phyloP scores from a whole-genome alignment of 2,113 vertebrate species.

The Cryptoleucopteryx plumbea region DNA sequence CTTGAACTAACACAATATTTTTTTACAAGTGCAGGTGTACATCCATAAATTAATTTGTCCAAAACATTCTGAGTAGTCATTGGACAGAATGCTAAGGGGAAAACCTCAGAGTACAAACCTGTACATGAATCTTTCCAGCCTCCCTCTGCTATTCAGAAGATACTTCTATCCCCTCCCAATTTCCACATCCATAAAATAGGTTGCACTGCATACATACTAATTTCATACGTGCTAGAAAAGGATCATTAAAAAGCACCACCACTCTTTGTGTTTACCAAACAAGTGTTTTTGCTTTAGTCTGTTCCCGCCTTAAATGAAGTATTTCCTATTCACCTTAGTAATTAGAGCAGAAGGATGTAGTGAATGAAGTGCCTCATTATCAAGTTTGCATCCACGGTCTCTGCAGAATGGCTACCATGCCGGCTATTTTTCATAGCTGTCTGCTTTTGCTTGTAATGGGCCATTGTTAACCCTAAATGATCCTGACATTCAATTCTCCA shows the following conservation, averaged over 20 bases:
- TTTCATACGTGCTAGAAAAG: conserved; percentile 47
- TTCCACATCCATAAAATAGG: conserved; percentile 8
- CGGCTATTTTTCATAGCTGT: conserved; percentile 75
- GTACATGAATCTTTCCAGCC: not conserved
- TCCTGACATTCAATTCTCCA: conserved; percentile 81
- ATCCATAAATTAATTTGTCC: not conserved
- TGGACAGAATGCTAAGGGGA: not conserved
- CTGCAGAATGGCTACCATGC: conserved; percentile 66
- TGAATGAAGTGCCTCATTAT: conserved; percentile 83
- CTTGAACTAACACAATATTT: not conserved
- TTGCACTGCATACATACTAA: conserved; percentile 18
- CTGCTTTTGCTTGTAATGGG: conserved; percentile 71
- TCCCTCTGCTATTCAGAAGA: not conserved
- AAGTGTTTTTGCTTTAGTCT: conserved; percentile 73
- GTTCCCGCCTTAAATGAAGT: conserved; percentile 75
- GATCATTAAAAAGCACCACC: conserved; percentile 47
- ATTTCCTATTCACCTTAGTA: conserved; percentile 80
- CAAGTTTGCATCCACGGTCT: conserved; percentile 68
- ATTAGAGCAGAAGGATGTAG: conserved; percentile 84
- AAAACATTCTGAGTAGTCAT: not conserved
- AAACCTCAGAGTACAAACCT: not conserved
- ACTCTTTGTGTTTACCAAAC: conserved; percentile 78
- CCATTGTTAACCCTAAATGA: conserved; percentile 85
- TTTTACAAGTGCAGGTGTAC: not conserved
- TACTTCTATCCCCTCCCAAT: not conserved